These are phyloP conservation scores for Drosophila tani DNA, from an alignment of 1,140 invertebrate genomes.

Conservation along the genomic window DNA sequence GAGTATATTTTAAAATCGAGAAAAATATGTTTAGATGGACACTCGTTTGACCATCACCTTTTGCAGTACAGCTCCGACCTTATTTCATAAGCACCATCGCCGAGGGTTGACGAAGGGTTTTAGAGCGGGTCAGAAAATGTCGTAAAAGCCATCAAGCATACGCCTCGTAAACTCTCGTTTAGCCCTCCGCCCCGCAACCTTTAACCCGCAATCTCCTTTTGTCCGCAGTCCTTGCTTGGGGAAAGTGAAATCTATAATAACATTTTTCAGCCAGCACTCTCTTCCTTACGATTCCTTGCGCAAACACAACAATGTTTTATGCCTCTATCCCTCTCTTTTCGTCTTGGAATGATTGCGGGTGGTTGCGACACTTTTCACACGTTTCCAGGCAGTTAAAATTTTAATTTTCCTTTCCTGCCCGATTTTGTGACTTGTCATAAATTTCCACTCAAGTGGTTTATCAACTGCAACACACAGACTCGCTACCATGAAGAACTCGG, in stretches of 20 bases:
- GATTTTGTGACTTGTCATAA: constrained; percentile 67
- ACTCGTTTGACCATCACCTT: background rate
- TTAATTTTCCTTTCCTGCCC: constrained; percentile 52
- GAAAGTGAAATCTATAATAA: constrained; percentile 78
- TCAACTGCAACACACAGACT: constrained; percentile 50
- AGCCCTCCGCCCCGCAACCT: background rate
- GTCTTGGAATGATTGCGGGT: constrained; percentile 11
- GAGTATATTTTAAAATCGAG: background rate
- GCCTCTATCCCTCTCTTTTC: background rate
- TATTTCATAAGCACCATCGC: constrained; percentile 57
- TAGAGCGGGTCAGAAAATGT: constrained; percentile 62
- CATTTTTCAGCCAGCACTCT: constrained; percentile 54
- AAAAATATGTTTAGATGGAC: background rate
- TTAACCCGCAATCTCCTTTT: constrained; percentile 8
- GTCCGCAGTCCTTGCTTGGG: constrained; percentile 5
- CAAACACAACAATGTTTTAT: constrained; percentile 35
- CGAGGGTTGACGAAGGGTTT: constrained; percentile 33
- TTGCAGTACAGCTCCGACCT: constrained; percentile 21
- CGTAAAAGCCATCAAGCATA: constrained; percentile 67
- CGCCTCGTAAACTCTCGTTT: constrained; percentile 59
- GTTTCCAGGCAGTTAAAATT: constrained; percentile 65
- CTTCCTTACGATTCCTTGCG: constrained; percentile 37
- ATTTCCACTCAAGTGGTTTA: constrained; percentile 69
- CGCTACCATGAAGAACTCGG: background rate
- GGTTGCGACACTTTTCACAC: constrained; percentile 57